A percentile compares a stretch with the other conserved stretches of the same genome.
These are phyloP conservation scores for Grallaria varia DNA, from an alignment of 2,113 vertebrate genomes.

Conservation along the genomic window DNA sequence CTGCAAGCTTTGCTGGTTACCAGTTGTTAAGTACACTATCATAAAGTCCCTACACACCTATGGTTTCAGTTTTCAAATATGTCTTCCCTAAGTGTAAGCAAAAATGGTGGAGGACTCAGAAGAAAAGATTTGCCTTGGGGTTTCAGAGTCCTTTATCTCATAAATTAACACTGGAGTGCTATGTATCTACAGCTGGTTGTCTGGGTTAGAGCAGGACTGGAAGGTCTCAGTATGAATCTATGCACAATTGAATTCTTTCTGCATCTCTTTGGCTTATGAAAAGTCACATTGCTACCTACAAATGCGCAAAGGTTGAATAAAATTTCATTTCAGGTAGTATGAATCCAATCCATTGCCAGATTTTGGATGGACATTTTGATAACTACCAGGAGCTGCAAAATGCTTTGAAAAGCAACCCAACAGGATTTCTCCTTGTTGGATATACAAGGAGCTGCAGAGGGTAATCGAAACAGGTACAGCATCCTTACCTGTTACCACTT, in stretches of 20 bases:
- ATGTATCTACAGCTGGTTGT: rapidly evolving
- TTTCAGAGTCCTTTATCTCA: not conserved
- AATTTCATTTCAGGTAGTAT: not conserved
- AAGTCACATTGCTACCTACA: not conserved
- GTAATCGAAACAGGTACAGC: not conserved
- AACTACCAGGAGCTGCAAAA: not conserved
- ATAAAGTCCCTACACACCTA: not conserved
- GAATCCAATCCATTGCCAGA: not conserved
- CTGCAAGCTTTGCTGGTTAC: not conserved
- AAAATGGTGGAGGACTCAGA: not conserved
- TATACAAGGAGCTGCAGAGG: not conserved
- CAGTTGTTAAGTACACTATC: not conserved
- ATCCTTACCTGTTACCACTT: not conserved
- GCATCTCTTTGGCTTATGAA: not conserved
- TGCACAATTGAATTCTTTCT: not conserved
- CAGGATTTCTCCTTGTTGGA: not conserved
- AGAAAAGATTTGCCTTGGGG: not conserved
- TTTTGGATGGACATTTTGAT: not conserved
- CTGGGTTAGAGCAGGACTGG: not conserved
- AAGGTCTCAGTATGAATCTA: not conserved
- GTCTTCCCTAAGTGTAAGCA: not conserved
- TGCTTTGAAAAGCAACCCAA: not conserved
- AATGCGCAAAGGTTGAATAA: not conserved
- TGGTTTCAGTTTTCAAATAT: not conserved
- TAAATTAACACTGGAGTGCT: not conserved